Evolutionary conservation across 2,113 vertebrate species (phyloP), one percentile per base, ranked within the genome.

Genomic region (Pithys albifrons): DNA sequence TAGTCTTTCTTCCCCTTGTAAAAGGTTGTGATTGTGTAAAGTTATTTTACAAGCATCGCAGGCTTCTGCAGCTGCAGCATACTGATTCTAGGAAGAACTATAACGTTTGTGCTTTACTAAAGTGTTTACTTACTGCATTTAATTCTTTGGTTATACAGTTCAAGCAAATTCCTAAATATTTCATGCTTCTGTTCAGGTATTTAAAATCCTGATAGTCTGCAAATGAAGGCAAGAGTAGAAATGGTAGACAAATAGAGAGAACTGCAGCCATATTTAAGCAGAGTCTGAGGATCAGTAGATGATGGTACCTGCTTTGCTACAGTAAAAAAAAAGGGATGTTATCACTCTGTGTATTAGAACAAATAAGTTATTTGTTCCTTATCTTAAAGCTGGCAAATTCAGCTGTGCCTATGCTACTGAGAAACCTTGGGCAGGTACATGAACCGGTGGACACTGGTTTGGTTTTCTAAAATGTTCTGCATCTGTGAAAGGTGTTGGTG

Each of bases 51-150:
- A 49, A 77, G 41, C 46, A 58, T 4, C 19, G 23, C 31, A 87
- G 88, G 9, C 37, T 67, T 76, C 77, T 94, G 23, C 54, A 92
- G 49, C 19, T 92, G 28, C 57, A 89, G 64, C 45, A 49, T 73
- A n/a, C 5, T 13, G 29, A 72, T 76, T 76, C 54, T 76, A 43
- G 49, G 45, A 76, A 93, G 51, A 83, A 1, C 37, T 75, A 27
- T 49, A 67, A 45, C 66, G 41, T 55, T 75, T 89, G 45, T 69
- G 9, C 27, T 85, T 85, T 69, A 33, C 22, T 61, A 10, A 88
- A 89, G 23, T 71, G 19, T 79, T 92, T 92, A 59, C 88, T 89
- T 94, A 79, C 37, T 70, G 18, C 31, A 33, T 88, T 89, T 94
- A 82, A 43, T 85, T 94, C 5, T 82, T 76, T 70, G 31, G 16